Base-by-base conservation (phyloP, 2,888 invertebrate species). In the Suillia variegata region DNA sequence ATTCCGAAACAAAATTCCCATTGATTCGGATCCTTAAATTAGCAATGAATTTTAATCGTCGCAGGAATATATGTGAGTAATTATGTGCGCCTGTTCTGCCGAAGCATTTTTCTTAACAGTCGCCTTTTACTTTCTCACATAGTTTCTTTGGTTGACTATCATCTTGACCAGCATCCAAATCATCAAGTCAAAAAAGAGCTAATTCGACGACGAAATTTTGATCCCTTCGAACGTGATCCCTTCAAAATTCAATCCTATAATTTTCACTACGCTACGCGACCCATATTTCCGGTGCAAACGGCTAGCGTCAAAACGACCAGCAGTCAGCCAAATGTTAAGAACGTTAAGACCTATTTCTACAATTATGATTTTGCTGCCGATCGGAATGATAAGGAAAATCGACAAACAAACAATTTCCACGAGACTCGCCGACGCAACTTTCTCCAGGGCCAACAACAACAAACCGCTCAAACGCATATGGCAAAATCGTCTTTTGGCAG, bases 221-320 rank as follows among this genome's bases (percentile, higher is more conserved):
- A 79, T 63, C 66, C 69, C 8, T 79, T 79, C 52, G 69, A 67
- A 61, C 71, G 70, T 15, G 79, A 79, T 64, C 80, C 79, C 1
- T 80, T 79, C 57, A 79, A 80, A 73, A 71, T 76, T 56, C 74
- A 79, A 49, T 79, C 79, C 38, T 75, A 74, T 51, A 77, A 75
- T 51, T 79, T 79, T 61, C 78, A 66, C 2, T 79, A 80, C 61
- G 80, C 79, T 18, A 75, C 78, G 0, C 64, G 72, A 12, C 78
- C 78, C 1, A 33, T 33, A 20, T 70, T 64, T 52, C 57, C 63
- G 2, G n/a, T 69, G 26, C 69, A 67, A 54, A 62, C 67, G 3
- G 58, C 68, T 5, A 54, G 4, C 2, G 54, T 20, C 42, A 54
- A 58, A 26, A 42, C 38, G n/a, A 38, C 13, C n/a, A n/a, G n/a